Conservation (phyloP, 2,113 vertebrate species). For the Echinops telfairi region DNA sequence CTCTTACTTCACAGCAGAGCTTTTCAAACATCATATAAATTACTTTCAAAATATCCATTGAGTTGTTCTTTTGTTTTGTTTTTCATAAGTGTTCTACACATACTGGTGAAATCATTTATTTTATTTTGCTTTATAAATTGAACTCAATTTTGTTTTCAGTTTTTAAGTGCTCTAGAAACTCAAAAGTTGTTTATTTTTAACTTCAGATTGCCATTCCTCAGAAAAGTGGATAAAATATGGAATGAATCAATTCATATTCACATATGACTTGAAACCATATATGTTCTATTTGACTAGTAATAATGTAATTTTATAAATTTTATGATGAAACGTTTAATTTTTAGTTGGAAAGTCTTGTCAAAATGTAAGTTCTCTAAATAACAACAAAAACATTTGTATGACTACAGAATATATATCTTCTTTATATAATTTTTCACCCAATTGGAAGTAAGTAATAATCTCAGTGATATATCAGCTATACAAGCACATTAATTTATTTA, state of each 20-base stretch:
- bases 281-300: neutral
- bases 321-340: conserved; percentile 43
- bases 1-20: neutral
- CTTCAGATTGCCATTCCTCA: neutral
- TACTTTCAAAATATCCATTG: neutral
- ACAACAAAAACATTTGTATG: neutral
- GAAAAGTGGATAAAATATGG: no score
- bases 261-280: no score
- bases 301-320: conserved; percentile 3
- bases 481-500: neutral
- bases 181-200: neutral
- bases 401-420: neutral
- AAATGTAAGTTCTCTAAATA: conserved; percentile 29
- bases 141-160: neutral
- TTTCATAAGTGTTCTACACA: neutral
- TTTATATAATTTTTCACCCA: neutral
- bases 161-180: conserved; percentile 26
- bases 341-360: conserved; percentile 26
- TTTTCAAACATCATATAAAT: neutral
- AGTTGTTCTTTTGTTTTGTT: neutral
- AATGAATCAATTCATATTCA: no score
- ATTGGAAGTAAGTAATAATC: neutral
- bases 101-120: neutral
- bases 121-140: conserved; percentile 15
- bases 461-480: neutral